A percentile compares a stretch with the other conserved stretches of the same genome.
Conservation (phyloP, 2,888 invertebrate genomes). For the Rotaria macrura region DNA sequence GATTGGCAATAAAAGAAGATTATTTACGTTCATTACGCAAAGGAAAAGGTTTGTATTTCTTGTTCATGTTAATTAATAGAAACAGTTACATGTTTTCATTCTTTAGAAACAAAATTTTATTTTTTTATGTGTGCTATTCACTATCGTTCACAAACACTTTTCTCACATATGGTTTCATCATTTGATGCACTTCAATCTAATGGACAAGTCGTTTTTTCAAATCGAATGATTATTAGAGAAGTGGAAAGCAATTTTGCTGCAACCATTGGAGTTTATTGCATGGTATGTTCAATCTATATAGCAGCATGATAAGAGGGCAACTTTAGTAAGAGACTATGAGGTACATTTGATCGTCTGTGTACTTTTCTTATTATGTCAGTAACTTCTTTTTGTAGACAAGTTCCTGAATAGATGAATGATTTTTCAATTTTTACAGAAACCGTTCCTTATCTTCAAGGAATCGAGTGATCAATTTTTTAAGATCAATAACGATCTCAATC, state of each 20-base stretch:
- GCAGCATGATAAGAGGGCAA: too few relatives aligned
- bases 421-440: too few relatives aligned
- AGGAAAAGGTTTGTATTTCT: not conserved
- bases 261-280: conserved; percentile 8
- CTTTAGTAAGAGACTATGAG: too few relatives aligned
- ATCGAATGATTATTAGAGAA: conserved; percentile 18
- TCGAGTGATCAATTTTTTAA: too few relatives aligned
- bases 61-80: not conserved
- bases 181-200: not conserved
- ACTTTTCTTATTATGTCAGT: too few relatives aligned
- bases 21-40: not conserved
- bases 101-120: conserved; percentile 8
- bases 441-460: too few relatives aligned
- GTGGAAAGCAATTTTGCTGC: conserved; percentile 3
- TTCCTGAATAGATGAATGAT: too few relatives aligned
- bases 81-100: too few relatives aligned
- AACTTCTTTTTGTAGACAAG: too few relatives aligned
- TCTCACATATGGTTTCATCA: conserved; percentile 20
- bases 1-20: conserved; percentile 13
- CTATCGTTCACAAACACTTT: conserved; percentile 11
- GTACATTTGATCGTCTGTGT: too few relatives aligned
- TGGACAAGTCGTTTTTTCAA: not conserved
- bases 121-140: not conserved
- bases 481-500: too few relatives aligned
- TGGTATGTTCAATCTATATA: too few relatives aligned